Evolutionary conservation across 2,888 invertebrate genomes (phyloP).

Genomic region (Agapostemon virescens): DNA sequence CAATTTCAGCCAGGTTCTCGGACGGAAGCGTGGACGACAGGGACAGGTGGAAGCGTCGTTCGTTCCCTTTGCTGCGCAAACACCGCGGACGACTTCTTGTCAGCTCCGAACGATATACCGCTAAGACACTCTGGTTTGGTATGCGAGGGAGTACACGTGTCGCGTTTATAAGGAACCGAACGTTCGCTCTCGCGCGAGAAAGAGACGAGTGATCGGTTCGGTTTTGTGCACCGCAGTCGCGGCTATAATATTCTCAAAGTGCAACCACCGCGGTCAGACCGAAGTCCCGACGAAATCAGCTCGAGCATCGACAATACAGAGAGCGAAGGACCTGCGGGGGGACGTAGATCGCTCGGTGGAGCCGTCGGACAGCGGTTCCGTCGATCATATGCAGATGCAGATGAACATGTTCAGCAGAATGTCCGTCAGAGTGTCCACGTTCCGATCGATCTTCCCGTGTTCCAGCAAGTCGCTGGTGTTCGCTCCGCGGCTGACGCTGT

Average conservation of each 20-base stretch:
- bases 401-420: constrained; percentile 76
- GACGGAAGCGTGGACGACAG: too few relatives aligned
- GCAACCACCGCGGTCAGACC: neutral
- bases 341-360: constrained; percentile 48
- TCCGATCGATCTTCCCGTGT: constrained; percentile 73
- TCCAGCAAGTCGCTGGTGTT: constrained; percentile 71
- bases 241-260: neutral
- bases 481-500: constrained; percentile 69
- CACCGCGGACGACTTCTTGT: too few relatives aligned
- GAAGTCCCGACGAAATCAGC: neutral
- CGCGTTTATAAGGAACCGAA: neutral
- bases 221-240: neutral
- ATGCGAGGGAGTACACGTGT: constrained; percentile 24
- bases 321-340: constrained; percentile 7
- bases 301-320: constrained; percentile 31
- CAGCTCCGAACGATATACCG: constrained; percentile 36
- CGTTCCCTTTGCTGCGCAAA: too few relatives aligned
- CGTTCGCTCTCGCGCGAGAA: neutral
- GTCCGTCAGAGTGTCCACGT: constrained; percentile 74
- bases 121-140: constrained; percentile 52
- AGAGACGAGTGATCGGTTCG: neutral
- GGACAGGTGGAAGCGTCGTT: too few relatives aligned
- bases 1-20: too few relatives aligned
- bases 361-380: constrained; percentile 36
- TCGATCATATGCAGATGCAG: constrained; percentile 73